These are phyloP conservation scores for Capitulum mitella DNA, from an alignment of 2,888 invertebrate genomes.

Conservation along the genomic window DNA sequence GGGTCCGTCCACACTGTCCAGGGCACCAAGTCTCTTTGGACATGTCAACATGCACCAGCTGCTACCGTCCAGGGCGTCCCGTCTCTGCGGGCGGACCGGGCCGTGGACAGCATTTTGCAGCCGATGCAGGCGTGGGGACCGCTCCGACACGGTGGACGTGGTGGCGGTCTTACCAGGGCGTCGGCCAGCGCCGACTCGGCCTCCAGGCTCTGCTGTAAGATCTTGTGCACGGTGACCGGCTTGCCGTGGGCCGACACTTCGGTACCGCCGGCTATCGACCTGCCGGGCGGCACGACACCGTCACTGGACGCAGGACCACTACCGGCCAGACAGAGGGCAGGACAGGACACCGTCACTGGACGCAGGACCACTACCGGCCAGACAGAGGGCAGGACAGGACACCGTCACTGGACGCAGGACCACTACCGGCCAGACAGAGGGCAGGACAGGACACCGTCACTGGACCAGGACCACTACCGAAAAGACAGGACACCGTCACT, in stretches of 20 bases:
- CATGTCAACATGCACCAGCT: too few species aligned
- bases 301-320: neutral
- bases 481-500: too few species aligned
- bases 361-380: neutral
- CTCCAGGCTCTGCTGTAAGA: conserved; percentile 77
- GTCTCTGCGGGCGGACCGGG: too few species aligned
- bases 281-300: neutral
- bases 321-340: neutral
- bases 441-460: too few species aligned
- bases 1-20: too few species aligned
- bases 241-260: neutral
- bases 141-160: too few species aligned
- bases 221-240: conserved; percentile 66
- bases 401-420: neutral
- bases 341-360: neutral
- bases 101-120: too few species aligned
- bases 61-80: too few species aligned
- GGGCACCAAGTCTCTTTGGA: too few species aligned
- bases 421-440: neutral
- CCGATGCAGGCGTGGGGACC: too few species aligned
- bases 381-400: neutral
- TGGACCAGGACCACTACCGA: too few species aligned
- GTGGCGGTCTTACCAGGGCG: conserved; percentile 55
- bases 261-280: conserved; percentile 9
- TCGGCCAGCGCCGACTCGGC: conserved; percentile 76